These are phyloP conservation scores for Bujurquina vittata DNA, from an alignment of 2,113 vertebrate genomes.

Conservation along the genomic window DNA sequence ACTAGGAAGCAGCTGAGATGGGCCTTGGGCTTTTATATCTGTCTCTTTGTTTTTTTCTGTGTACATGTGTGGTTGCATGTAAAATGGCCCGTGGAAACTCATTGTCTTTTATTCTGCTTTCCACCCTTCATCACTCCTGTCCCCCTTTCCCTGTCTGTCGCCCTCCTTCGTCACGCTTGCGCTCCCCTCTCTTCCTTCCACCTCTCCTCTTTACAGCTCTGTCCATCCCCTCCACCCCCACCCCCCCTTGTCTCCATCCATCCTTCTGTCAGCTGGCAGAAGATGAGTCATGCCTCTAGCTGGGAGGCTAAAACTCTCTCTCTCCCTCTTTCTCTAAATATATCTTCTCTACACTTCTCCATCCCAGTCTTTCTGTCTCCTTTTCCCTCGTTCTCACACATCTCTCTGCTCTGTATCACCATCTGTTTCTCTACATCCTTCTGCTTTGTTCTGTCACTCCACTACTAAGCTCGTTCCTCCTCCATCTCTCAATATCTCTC, in stretches of 20 bases:
- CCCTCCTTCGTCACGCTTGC: slow-evolving; percentile 20
- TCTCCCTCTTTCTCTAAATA: slow-evolving; percentile 68
- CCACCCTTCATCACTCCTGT: slow-evolving; percentile 14
- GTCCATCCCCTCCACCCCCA: slow-evolving; percentile 62
- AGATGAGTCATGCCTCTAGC: slow-evolving; percentile 80
- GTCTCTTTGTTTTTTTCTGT: slow-evolving; percentile 37
- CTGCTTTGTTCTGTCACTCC: slow-evolving; percentile 58
- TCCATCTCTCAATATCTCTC: slow-evolving; percentile 1
- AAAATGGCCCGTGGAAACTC: slow-evolving; percentile 33
- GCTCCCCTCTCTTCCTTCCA: slow-evolving; percentile 16
- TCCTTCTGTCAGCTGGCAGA: slow-evolving; percentile 78
- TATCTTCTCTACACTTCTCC: slow-evolving; percentile 67
- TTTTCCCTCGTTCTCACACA: slow-evolving; percentile 53
- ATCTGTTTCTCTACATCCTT: slow-evolving; percentile 65
- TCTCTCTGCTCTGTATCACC: slow-evolving; percentile 41
- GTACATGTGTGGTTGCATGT: slow-evolving; percentile 44
- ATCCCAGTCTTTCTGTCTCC: slow-evolving; percentile 49
- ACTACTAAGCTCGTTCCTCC: slow-evolving; percentile 5
- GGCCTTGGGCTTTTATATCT: slow-evolving; percentile 45
- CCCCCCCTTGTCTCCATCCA: slow-evolving; percentile 65
- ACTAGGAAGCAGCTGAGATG: slow-evolving; percentile 61
- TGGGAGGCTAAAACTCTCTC: slow-evolving; percentile 71
- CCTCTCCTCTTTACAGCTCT: slow-evolving; percentile 12
- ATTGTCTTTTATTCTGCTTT: slow-evolving; percentile 32
- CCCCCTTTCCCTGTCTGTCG: background rate